Base-by-base conservation (phyloP, 2,888 invertebrate genomes). In the Gastrophysa polygoni region DNA sequence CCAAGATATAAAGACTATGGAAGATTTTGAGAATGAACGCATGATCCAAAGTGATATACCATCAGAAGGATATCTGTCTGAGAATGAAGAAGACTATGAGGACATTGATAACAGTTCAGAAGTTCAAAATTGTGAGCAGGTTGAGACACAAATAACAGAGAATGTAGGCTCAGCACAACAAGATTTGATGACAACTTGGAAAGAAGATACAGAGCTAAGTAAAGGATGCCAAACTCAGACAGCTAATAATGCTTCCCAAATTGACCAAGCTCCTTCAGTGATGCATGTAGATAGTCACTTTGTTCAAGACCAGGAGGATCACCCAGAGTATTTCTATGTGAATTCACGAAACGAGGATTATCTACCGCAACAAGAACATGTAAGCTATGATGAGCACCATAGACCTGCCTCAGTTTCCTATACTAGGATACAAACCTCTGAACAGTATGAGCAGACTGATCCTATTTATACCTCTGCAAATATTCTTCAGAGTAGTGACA, bases 161-260 rank as follows among this genome's bases (percentile, higher is more conserved):
- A 14, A 38, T 38, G 6, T 38, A 10, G 38, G 3, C 14, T 6
- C 38, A 14, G 38, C 1, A 2, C 38, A n/a, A 43, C 61, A 50
- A 68, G 62, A 57, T 62, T 65, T 5, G 66, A 61, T 4, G 14
- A 8, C 38, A n/a, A 10, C 38, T 38, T 73, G 73, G 73, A 68
- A 66, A 28, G 59, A 68, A 29, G 51, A 66, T 56, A 66, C 67
- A 7, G 72, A 72, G 34, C 74, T 82, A 18, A 81, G 80, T 69
- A 84, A 84, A 72, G 80, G 82, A 2, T 79, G 81, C 50, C 81
- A 81, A 67, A 81, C 81, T 0, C 76, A 75, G 59, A 72, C 54
- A 50, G 63, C 62, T 11, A 61, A 49, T 18, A 64, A 57, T 11
- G 58, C 46, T 20, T 67, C 71, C 5, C 51, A 63, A 8, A 51